Evolutionary conservation across 2,888 invertebrate genomes (phyloP).

Genomic region (Deilephila elpenor): DNA sequence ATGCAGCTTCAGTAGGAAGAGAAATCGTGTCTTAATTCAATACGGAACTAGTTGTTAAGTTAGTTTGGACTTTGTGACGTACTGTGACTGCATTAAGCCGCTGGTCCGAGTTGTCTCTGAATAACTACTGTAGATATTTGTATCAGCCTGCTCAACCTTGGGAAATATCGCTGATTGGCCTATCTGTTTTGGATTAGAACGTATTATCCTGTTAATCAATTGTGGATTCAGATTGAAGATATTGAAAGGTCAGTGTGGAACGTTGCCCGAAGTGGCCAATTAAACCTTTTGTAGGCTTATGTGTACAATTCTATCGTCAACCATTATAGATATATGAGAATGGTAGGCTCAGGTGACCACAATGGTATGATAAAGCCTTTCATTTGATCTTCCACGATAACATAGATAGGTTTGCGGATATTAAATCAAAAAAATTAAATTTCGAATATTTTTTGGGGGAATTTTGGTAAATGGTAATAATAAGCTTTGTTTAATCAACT

Average conservation of each 20-base stretch:
- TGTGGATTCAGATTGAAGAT: background rate
- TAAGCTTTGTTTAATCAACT: background rate
- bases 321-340: too few relatives aligned
- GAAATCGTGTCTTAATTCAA: background rate
- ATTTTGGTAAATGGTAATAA: background rate
- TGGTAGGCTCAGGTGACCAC: too few relatives aligned
- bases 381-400: too few relatives aligned
- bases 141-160: background rate
- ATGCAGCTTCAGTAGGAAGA: background rate
- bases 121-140: background rate
- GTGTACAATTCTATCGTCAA: background rate
- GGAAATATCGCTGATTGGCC: background rate
- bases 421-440: too few relatives aligned
- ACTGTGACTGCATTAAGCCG: background rate
- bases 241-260: background rate
- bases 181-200: background rate
- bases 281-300: background rate
- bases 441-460: too few relatives aligned
- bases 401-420: too few relatives aligned
- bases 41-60: slow-evolving; percentile 7
- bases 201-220: background rate
- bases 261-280: background rate
- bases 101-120: background rate
- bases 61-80: slow-evolving; percentile 5
- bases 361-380: too few relatives aligned